Evolutionary conservation across 2,888 invertebrate genomes (phyloP).

Genomic region (Dorcus hopei): DNA sequence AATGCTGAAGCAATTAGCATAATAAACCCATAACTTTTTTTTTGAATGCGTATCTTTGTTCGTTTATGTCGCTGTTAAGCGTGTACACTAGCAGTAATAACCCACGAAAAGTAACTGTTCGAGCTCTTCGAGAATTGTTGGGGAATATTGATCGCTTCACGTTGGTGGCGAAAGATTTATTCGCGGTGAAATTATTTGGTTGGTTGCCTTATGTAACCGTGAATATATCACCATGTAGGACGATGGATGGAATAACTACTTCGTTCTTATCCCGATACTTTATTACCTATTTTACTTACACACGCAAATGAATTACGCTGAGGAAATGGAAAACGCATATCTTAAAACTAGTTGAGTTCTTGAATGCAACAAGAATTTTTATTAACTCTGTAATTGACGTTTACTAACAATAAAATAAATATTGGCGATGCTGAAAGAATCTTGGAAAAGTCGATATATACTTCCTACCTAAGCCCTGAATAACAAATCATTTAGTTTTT

Average conservation of each 20-base stretch:
- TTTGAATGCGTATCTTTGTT: too few relatives aligned
- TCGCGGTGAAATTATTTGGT: neutral
- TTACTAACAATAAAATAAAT: too few relatives aligned
- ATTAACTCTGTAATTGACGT: too few relatives aligned
- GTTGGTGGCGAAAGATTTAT: neutral
- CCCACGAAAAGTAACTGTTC: conserved; percentile 2
- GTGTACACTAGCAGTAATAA: neutral
- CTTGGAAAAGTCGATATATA: too few relatives aligned
- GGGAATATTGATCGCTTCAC: neutral
- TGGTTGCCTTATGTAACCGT: neutral
- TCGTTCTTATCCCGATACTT: neutral
- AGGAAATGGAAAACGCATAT: neutral
- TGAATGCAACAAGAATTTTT: too few relatives aligned
- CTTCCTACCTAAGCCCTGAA: too few relatives aligned
- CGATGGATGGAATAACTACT: neutral
- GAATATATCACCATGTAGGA: conserved; percentile 1
- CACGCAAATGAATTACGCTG: neutral
- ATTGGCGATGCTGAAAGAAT: too few relatives aligned
- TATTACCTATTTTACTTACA: neutral
- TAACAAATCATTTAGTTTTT: too few relatives aligned
- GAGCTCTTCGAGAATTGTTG: neutral
- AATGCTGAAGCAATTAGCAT: too few relatives aligned
- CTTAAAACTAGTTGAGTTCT: neutral
- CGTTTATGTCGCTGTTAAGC: too few relatives aligned
- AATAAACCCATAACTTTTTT: too few relatives aligned